phyloP scores from a whole-genome alignment of 2,797 vertebrate genomes.

The Scolopax bukidnonensis region DNA sequence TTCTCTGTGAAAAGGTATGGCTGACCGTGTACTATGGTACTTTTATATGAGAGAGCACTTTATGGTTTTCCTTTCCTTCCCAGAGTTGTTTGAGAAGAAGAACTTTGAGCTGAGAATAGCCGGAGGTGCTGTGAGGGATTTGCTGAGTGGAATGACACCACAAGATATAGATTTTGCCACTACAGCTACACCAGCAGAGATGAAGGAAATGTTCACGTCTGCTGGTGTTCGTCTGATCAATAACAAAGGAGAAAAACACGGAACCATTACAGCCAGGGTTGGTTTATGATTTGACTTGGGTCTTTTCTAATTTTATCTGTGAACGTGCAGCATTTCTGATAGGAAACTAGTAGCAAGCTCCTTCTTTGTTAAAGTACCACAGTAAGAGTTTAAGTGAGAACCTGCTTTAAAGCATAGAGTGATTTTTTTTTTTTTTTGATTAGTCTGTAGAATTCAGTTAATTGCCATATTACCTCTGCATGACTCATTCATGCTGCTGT shows the following conservation, averaged over 20 bases:
- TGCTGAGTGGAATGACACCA: constrained; percentile 87
- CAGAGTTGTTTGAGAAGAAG: constrained; percentile 90
- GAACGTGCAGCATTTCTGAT: fast-evolving
- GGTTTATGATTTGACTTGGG: not conserved
- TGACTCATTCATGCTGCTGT: not conserved
- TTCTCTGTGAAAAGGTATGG: fast-evolving
- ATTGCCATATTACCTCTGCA: not conserved
- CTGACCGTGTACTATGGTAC: fast-evolving
- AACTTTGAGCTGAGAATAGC: constrained; percentile 93
- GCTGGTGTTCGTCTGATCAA: constrained; percentile 94
- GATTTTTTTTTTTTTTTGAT: not conserved
- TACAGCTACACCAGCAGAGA: constrained; percentile 91
- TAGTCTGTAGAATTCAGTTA: not conserved
- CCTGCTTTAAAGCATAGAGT: not conserved
- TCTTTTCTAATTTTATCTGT: not conserved
- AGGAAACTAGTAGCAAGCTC: not conserved
- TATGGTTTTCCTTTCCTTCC: not conserved
- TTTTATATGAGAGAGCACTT: not conserved
- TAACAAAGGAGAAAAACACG: constrained; percentile 95
- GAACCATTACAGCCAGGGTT: constrained; percentile 95
- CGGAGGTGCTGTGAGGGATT: constrained; percentile 94
- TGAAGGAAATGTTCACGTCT: constrained; percentile 90
- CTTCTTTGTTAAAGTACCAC: not conserved
- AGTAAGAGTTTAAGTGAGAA: not conserved
- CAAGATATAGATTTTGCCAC: constrained; percentile 97